A percentile compares a stretch with the other conserved stretches of the same genome.
These are phyloP conservation scores for Drosophila multiciliata DNA, from an alignment of 2,888 invertebrate species.

Conservation along the genomic window DNA sequence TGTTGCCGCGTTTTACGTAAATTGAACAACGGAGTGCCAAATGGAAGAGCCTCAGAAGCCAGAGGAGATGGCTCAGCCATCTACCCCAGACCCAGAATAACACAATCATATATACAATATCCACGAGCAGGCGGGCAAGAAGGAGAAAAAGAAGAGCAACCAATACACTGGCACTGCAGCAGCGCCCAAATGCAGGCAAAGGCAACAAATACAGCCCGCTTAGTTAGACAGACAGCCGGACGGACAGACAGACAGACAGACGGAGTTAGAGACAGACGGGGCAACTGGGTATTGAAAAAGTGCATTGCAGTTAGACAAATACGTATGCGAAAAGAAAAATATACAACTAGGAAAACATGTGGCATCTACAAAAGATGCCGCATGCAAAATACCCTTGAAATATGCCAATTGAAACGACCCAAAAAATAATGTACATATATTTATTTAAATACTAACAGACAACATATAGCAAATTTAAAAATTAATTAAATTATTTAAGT, in stretches of 20 bases:
- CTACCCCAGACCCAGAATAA: constrained; percentile 44
- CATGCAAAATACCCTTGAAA: background rate
- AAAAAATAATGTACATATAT: background rate
- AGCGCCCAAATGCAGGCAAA: constrained; percentile 65
- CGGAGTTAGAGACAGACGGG: background rate
- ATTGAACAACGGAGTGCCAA: constrained; percentile 69
- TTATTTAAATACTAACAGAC: no score
- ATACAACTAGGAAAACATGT: constrained; percentile 11
- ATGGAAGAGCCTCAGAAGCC: constrained; percentile 52
- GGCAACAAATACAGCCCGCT: constrained; percentile 38
- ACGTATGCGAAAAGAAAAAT: constrained; percentile 31
- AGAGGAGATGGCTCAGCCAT: constrained; percentile 28
- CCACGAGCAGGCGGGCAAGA: constrained; percentile 3
- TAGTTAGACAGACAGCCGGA: constrained; percentile 35
- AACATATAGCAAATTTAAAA: background rate
- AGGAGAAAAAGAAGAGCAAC: constrained; percentile 19
- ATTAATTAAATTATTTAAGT: background rate
- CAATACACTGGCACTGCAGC: constrained; percentile 56
- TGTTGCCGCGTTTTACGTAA: constrained; percentile 72
- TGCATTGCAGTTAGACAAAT: constrained; percentile 66
- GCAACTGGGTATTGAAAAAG: constrained; percentile 65
- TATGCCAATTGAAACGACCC: background rate
- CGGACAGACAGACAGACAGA: constrained; percentile 3
- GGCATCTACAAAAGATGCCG: background rate
- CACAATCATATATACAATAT: constrained; percentile 28